These are phyloP conservation scores for Borostomias antarcticus DNA, from an alignment of 2,797 vertebrate species.

Conservation along the genomic window DNA sequence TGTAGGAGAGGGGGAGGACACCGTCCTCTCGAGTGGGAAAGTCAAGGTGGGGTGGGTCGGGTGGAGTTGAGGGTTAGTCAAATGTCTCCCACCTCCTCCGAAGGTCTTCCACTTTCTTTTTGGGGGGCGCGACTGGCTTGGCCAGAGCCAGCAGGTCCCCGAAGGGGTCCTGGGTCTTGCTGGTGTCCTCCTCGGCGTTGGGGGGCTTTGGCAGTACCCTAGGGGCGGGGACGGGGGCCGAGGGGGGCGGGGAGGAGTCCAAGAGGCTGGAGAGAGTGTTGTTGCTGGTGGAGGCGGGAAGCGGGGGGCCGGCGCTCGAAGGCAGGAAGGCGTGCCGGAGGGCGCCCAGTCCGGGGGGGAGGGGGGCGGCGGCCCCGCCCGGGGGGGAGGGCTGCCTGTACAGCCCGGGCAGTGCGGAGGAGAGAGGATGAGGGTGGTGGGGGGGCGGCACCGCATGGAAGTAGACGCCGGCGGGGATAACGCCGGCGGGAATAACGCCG, in stretches of 20 bases:
- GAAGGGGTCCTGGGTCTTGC: constrained; percentile 86
- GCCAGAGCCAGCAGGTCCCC: constrained; percentile 89
- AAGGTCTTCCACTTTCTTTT: constrained; percentile 89
- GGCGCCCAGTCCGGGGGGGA: constrained; percentile 66
- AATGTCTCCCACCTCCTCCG: constrained; percentile 95
- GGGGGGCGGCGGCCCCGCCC: constrained; percentile 52
- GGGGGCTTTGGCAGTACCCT: constrained; percentile 67
- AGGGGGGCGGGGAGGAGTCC: constrained; percentile 54
- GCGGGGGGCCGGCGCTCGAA: constrained; percentile 55
- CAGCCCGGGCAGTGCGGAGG: constrained; percentile 80
- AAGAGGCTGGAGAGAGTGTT: constrained; percentile 71
- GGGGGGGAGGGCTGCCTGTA: constrained; percentile 80
- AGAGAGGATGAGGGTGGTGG: constrained; percentile 65
- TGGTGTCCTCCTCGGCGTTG: constrained; percentile 67
- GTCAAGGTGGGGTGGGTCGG: constrained; percentile 21
- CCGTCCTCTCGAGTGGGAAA: constrained; percentile 16
- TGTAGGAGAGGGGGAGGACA: neutral
- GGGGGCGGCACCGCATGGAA: constrained; percentile 70
- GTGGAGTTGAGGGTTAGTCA: constrained; percentile 74
- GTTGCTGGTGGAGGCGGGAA: constrained; percentile 79
- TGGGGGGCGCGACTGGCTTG: constrained; percentile 75
- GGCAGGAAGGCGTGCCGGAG: constrained; percentile 43
- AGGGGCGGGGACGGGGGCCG: constrained; percentile 64
- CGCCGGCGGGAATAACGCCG: too few relatives aligned
- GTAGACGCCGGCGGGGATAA: constrained; percentile 71